These are phyloP conservation scores for Paramormyrops kingsleyae DNA, from an alignment of 2,113 vertebrate species.

Conservation along the genomic window DNA sequence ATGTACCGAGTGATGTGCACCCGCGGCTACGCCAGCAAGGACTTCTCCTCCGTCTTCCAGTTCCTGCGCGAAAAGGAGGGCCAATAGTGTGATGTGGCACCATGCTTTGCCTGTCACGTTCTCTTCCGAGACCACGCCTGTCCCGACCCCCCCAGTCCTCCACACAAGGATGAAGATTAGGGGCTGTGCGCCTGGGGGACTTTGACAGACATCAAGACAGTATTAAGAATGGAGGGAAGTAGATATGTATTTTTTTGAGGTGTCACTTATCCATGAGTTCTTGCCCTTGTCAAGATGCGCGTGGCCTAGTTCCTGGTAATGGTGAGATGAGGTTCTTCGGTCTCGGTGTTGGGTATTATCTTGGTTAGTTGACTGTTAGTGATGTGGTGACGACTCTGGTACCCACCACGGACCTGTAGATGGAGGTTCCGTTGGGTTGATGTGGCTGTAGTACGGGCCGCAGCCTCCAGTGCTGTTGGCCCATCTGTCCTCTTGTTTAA, in stretches of 20 bases:
- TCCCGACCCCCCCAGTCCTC: no score
- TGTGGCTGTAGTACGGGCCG: not conserved
- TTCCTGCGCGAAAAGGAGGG: constrained; percentile 90
- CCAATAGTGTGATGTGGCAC: constrained; percentile 46
- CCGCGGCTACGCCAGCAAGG: constrained; percentile 87
- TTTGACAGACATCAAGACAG: not conserved
- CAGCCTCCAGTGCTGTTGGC: not conserved
- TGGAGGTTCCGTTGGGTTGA: no score
- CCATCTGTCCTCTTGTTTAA: not conserved
- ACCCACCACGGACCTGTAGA: not conserved
- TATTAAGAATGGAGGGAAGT: not conserved
- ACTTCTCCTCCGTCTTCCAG: constrained; percentile 97
- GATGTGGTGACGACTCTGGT: not conserved
- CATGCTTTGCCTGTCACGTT: not conserved
- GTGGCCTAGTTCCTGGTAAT: not conserved
- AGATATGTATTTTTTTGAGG: constrained; percentile 28
- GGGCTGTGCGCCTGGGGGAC: not conserved
- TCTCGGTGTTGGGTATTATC: not conserved
- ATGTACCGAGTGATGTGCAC: constrained; percentile 94
- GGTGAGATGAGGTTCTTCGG: not conserved
- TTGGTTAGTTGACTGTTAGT: not conserved
- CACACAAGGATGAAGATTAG: not conserved
- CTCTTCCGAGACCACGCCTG: not conserved
- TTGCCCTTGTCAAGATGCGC: constrained; percentile 38
- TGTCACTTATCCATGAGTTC: constrained; percentile 37